Base-by-base conservation (phyloP, 2,888 invertebrate species). In the Pedicia rivosa region DNA sequence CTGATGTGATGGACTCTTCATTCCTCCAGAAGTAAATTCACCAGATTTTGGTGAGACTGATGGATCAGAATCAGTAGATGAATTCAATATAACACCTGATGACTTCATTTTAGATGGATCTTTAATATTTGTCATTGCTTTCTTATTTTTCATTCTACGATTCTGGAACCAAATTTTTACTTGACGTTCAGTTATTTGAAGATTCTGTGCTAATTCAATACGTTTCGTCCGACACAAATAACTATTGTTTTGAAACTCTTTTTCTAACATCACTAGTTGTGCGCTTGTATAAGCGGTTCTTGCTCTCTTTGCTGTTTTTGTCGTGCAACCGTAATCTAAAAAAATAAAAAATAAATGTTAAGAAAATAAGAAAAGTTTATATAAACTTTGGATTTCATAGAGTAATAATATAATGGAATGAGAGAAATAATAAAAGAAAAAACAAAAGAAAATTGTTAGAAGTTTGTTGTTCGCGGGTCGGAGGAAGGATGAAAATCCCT, bases 271-370 rank as follows among this genome's bases (percentile, higher is more conserved):
- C 57, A 92, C 69, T 51, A 92, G 87, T 68, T 95, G 94, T 64
- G 84, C 83, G 57, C 92, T 76, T 38, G 92, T 92, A 66, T 92
- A 95, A 16, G 92, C 92, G 36, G 94, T 94, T 46, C 95, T 72
- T 51, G 91, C 86, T 35, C 94, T 71, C 57, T 92, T 92, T 4
- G 33, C 9, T 8, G 25, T 10, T 32, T 6, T 20, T 20, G 20
- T 20, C 8, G 20, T 5, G 8, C 20, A 20, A 20, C 5, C 20
- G 8, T 20, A 20, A 6, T 20, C 20, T 20, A 8, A 20, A 20
- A 20, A 20, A 20, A 20, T 6, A 8, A 20, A 20, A n/a, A n/a
- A n/a, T n/a, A n/a, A n/a, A n/a, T n/a, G n/a, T n/a, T n/a, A n/a
- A n/a, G n/a, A n/a, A n/a, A n/a, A n/a, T n/a, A n/a, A n/a, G n/a